Evolutionary conservation across 2,113 vertebrate genomes (phyloP).

Genomic region (Colaptes auratus): DNA sequence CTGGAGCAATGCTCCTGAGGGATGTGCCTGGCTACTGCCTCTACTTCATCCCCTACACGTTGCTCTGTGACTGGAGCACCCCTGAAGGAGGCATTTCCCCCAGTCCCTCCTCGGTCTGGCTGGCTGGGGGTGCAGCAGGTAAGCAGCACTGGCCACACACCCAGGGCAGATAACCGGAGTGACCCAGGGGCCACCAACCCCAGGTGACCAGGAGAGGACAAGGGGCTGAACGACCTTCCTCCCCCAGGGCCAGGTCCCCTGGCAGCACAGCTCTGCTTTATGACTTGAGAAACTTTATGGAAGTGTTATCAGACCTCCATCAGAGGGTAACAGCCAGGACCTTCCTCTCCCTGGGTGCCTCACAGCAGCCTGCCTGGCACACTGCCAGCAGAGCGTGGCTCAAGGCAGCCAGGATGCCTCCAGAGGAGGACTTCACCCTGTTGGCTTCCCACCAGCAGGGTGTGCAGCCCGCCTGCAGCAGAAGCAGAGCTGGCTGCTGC

Average conservation of each 20-base stretch:
- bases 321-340: not conserved
- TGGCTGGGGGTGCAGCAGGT: conserved; percentile 95
- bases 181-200: not conserved
- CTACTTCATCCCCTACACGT: conserved; percentile 91
- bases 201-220: not conserved
- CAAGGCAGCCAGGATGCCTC: not conserved
- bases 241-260: not conserved
- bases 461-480: not conserved
- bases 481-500: not conserved
- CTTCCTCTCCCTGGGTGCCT: not conserved
- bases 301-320: not conserved
- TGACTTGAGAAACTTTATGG: not conserved
- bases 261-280: not conserved
- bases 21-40: conserved; percentile 92
- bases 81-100: conserved; percentile 74
- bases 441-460: conserved; percentile 1
- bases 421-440: conserved; percentile 36
- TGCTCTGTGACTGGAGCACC: conserved; percentile 85
- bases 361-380: not conserved
- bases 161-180: not conserved
- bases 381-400: not conserved
- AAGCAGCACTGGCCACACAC: not conserved
- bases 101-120: conserved; percentile 82
- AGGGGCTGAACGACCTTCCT: not conserved
- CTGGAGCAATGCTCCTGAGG: conserved; percentile 89